These are phyloP conservation scores for Mormyrus iriodes DNA, from an alignment of 2,113 vertebrate species.

Conservation along the genomic window DNA sequence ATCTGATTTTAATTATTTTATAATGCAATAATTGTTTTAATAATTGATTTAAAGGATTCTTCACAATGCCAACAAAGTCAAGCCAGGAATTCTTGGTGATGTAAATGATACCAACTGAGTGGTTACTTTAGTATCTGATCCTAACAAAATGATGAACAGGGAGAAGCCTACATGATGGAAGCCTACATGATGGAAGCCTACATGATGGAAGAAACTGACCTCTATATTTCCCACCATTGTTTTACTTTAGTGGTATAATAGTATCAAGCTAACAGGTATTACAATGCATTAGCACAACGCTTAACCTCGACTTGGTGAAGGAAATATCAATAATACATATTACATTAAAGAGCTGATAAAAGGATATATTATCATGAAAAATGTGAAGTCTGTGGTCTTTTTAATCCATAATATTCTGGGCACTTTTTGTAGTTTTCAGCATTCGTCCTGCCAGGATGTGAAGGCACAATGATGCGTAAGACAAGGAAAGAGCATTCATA, in stretches of 20 bases:
- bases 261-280: background rate
- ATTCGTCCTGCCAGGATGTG: background rate
- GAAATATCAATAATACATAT: conserved; percentile 3
- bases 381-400: background rate
- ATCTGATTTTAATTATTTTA: background rate
- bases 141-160: background rate
- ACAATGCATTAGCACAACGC: background rate
- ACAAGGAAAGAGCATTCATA: background rate
- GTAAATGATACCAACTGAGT: background rate
- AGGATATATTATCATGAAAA: background rate
- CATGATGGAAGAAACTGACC: background rate
- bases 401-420: background rate
- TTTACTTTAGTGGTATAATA: background rate
- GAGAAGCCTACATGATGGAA: background rate
- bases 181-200: background rate
- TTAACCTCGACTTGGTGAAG: background rate
- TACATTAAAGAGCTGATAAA: background rate
- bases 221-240: background rate
- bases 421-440: background rate
- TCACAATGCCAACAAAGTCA: background rate
- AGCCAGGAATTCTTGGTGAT: background rate
- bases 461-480: background rate
- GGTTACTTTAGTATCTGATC: background rate
- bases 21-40: background rate
- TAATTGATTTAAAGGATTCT: background rate